These are phyloP conservation scores for Morpho deidamia DNA, from an alignment of 2,888 invertebrate genomes.

Conservation along the genomic window DNA sequence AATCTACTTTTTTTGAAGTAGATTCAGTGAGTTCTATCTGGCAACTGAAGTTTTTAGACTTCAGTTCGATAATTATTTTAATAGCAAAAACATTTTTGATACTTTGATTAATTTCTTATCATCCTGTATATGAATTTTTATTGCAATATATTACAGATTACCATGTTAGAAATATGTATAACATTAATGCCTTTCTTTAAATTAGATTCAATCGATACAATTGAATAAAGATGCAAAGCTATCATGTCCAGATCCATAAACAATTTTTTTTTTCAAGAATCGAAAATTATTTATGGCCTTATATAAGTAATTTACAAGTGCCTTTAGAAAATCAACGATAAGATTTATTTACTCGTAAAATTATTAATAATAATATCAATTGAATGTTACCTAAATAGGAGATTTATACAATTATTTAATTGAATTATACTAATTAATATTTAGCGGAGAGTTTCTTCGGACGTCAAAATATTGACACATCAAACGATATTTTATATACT, in stretches of 20 bases:
- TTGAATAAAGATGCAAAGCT: background rate
- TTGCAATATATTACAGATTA: too few species aligned
- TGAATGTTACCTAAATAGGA: slow-evolving; percentile 31
- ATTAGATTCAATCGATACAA: too few species aligned
- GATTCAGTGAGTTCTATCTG: background rate
- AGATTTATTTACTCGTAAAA: slow-evolving; percentile 24
- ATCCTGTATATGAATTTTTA: too few species aligned
- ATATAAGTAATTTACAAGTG: slow-evolving; percentile 24
- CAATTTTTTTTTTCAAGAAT: slow-evolving; percentile 4
- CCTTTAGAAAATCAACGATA: slow-evolving; percentile 30
- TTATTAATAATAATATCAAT: slow-evolving; percentile 26
- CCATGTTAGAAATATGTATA: too few species aligned
- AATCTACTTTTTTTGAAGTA: slow-evolving; percentile 3
- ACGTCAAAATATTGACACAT: slow-evolving; percentile 32
- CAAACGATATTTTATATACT: slow-evolving; percentile 15
- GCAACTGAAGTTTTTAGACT: background rate
- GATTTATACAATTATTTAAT: slow-evolving; percentile 22
- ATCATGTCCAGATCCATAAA: background rate
- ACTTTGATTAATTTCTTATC: too few species aligned
- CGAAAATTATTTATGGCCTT: slow-evolving; percentile 13
- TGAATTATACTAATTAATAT: background rate
- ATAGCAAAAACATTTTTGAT: too few species aligned
- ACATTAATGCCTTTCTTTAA: too few species aligned
- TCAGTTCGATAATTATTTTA: background rate
- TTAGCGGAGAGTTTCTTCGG: slow-evolving; percentile 32